Base-by-base conservation (phyloP, 2,797 vertebrate species). In the Acipenser oxyrinchus region DNA sequence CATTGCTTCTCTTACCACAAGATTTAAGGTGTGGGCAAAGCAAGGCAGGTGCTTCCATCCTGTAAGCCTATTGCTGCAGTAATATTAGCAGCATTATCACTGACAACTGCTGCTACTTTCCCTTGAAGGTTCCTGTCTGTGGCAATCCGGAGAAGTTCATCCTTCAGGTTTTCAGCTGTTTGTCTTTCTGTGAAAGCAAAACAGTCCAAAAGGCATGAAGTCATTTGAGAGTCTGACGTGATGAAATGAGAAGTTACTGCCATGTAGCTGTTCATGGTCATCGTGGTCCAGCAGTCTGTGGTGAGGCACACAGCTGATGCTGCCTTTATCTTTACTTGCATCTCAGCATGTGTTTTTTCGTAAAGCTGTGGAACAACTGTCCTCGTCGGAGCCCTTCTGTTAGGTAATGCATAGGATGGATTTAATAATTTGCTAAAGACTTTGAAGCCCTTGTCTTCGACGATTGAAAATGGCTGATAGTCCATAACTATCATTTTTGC, bases 131-230 rank as follows among this genome's bases (percentile, higher is more conserved):
- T 58, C 55, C 55, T 10, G 10, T 58, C 55, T n/a, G 55, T n/a
- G 12, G 55, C 55, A 58, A 58, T 58, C 55, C 55, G 6, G 12
- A 58, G 55, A 5, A 58, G 55, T n/a, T 58, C 55, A 58, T n/a
- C 55, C 12, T 58, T 58, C 12, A 58, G 55, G 55, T 58, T 58
- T 10, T 10, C 55, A 58, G 55, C 55, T 58, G 7, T 58, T 1
- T 58, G 7, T 7, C 55, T n/a, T 10, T 58, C 55, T 10, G 55
- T n/a, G 12, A 58, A 58, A 11, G 10, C 10, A 58, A 58, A 58
- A n/a, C 55, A 58, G 55, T 58, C 55, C 2, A 58, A 6, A 58
- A 58, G 55, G 55, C 55, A 58, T 58, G 55, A 58, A 58, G 55
- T 11, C 55, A 58, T 58, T n/a, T 58, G 55, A n/a, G 13, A 58